Base-by-base conservation (phyloP, 2,113 vertebrate genomes). In the Physeter macrocephalus region DNA sequence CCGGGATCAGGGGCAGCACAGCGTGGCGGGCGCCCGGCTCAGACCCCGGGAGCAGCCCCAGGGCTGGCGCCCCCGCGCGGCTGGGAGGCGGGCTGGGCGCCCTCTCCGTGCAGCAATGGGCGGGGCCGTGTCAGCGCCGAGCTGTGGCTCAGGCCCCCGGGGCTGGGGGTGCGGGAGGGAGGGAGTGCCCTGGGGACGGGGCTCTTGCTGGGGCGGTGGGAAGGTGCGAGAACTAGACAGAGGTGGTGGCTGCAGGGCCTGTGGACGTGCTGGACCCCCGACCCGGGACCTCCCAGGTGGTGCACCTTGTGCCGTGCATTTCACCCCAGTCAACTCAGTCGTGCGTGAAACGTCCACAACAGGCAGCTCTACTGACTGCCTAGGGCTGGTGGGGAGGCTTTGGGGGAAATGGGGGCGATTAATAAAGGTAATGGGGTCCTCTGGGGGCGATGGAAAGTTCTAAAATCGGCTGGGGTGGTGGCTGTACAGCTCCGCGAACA, bases 41-140 rank as follows among this genome's bases (percentile, higher is more conserved):
- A n/a, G 46, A 52, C 31, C 75, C 31, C 75, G 23, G 75, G 18
- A 21, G 31, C 75, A 21, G 31, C 31, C 31, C 74, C 3, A 3
- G 46, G 49, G 8, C 49, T 7, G 6, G 0, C 31, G 31, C 75
- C 1, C 0, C 75, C 6, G 0, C 49, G 23, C 10, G 49, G 2
- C 49, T 23, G 10, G 1, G 49, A 29, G 25, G 43, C 15, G 15
- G 15, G 52, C 15, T 52, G 71, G 25, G 43, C 43, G 17, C 8
- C 29, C 0, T 49, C 72, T 49, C 13, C 41, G 17, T 4, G 6
- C 62, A 87, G 39, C 0, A 0, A 12, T 6, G 31, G 18, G 4
- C 57, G 78, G 80, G 18, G 69, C 13, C 23, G 25, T 8, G 71
- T 13, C 25, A 36, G 0, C 1, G 1, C 29, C 6, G 61, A 78